Evolutionary conservation across 2,113 vertebrate species (phyloP).

Genomic region (Silurus meridionalis): DNA sequence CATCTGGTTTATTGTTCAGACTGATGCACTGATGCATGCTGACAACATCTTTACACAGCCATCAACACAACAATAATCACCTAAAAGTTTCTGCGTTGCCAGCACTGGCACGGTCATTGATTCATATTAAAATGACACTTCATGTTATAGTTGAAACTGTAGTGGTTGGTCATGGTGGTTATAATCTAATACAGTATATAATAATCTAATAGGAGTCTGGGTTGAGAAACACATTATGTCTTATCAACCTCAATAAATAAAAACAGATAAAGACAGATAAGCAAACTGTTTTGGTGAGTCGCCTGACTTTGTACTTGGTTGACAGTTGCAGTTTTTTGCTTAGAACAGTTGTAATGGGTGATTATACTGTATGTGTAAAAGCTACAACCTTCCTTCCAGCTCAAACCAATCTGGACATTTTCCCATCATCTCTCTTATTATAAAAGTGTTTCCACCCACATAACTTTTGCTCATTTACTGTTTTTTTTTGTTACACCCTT

Average conservation of each 20-base stretch:
- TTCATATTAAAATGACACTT: background rate
- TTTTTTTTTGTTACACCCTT: background rate
- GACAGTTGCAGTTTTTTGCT: background rate
- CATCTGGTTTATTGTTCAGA: constrained; percentile 36
- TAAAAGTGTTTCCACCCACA: background rate
- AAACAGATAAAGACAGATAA: background rate
- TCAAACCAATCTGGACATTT: background rate
- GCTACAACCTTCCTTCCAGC: background rate
- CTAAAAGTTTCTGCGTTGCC: background rate
- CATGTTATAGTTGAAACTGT: background rate
- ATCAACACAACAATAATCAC: constrained; percentile 2
- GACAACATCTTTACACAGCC: constrained; percentile 5
- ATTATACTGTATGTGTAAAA: background rate
- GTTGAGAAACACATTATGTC: background rate
- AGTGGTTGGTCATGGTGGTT: background rate
- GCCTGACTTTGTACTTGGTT: background rate
- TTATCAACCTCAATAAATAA: background rate
- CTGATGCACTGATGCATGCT: constrained; percentile 5
- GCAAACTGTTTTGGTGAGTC: background rate
- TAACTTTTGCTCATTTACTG: background rate
- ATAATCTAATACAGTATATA: background rate
- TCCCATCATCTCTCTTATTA: background rate
- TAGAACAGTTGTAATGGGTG: background rate
- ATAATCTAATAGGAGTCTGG: background rate
- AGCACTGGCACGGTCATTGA: background rate